Conservation (phyloP, 2,113 vertebrate species). For the Turnix velox region DNA sequence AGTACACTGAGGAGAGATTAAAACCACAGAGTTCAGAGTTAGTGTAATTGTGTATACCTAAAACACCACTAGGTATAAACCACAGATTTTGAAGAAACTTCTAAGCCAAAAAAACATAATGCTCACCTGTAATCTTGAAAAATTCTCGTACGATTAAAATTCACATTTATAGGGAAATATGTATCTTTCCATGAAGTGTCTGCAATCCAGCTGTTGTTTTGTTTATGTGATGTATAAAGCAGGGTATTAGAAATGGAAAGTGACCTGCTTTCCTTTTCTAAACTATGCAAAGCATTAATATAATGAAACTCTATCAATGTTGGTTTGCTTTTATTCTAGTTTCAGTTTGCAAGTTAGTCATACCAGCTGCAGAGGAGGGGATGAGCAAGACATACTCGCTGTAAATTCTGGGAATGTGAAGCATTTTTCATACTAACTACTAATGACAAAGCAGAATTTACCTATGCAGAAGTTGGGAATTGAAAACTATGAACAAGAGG, state of each 20-base stretch:
- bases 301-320: background rate
- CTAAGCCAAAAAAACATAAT: background rate
- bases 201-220: background rate
- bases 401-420: background rate
- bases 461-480: background rate
- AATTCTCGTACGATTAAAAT: background rate
- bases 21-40: background rate
- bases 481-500: background rate
- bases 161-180: background rate
- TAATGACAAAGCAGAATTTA: background rate
- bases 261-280: conserved; percentile 19
- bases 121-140: background rate
- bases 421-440: background rate
- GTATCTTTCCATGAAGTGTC: background rate
- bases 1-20: background rate
- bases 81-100: background rate
- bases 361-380: background rate
- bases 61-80: background rate
- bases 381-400: background rate
- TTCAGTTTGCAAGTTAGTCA: background rate
- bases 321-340: background rate
- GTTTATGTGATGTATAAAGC: background rate
- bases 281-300: background rate
- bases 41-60: background rate
- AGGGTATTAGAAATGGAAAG: conserved; percentile 20